Evolutionary conservation across 1,140 invertebrate genomes (phyloP).

Genomic region (Stegodyphus dumicola): DNA sequence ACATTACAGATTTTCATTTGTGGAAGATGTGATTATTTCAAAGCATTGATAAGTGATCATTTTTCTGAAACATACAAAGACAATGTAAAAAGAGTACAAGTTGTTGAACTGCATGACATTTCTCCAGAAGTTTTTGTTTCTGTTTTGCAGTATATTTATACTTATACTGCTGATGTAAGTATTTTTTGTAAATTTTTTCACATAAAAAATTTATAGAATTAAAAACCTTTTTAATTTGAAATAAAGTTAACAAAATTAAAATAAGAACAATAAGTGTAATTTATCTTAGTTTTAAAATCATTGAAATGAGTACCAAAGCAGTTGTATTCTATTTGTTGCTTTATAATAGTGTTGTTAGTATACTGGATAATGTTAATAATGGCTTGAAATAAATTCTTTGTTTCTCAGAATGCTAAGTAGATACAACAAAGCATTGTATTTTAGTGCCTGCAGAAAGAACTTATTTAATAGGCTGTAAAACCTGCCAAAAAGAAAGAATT

Average conservation of each 20-base stretch:
- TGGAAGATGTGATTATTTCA: constrained; percentile 72
- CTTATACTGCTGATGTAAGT: constrained; percentile 69
- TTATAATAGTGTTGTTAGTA: neutral
- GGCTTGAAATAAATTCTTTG: no score
- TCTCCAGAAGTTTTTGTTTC: constrained; percentile 68
- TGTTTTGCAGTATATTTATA: constrained; percentile 71
- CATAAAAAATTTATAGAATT: neutral
- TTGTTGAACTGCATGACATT: constrained; percentile 68
- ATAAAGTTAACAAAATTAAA: neutral
- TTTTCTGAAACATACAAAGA: constrained; percentile 68
- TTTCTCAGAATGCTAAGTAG: no score
- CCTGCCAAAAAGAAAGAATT: no score
- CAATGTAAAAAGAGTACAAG: constrained; percentile 64
- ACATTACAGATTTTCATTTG: constrained; percentile 70
- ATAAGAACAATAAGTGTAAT: neutral
- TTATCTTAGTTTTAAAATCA: neutral
- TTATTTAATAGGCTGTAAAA: no score
- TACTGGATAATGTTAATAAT: no score
- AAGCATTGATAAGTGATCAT: constrained; percentile 70
- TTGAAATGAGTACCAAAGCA: neutral
- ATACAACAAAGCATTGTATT: no score
- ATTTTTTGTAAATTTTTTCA: neutral
- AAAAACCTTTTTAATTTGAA: neutral
- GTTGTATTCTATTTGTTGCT: neutral
- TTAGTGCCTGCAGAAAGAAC: no score